A percentile compares a stretch with the other conserved stretches of the same genome.
Evolutionary conservation across 92 coral and sea anemone species (phyloP).

Genomic region (Porites divaricata): DNA sequence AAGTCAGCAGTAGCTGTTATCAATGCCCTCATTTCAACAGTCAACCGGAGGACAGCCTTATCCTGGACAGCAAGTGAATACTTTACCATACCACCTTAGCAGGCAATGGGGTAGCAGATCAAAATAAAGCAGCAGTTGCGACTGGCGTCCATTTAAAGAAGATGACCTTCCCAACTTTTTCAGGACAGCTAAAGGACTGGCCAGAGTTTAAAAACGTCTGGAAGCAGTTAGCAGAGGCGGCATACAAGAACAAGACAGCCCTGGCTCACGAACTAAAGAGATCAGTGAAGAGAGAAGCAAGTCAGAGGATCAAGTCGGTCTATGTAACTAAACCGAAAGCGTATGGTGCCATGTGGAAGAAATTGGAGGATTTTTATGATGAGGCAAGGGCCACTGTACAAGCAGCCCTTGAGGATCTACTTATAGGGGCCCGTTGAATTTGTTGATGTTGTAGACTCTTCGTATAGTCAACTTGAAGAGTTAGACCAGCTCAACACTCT

Average conservation of each 20-base stretch:
- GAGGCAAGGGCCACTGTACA: conserved; percentile 70
- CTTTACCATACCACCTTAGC: not conserved
- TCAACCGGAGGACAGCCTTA: conserved; percentile 15
- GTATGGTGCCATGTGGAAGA: conserved; percentile 69
- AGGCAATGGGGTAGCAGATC: not conserved
- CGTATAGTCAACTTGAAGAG: conserved; percentile 61
- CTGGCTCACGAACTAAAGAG: conserved; percentile 68
- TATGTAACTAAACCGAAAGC: conserved; percentile 76
- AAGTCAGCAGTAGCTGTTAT: too few species aligned
- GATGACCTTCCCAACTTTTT: conserved; percentile 61
- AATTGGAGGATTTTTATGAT: conserved; percentile 59
- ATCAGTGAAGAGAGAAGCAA: conserved; percentile 58
- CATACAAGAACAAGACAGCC: conserved; percentile 52
- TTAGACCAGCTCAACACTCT: conserved; percentile 46
- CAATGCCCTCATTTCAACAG: conserved; percentile 1
- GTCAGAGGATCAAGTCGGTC: conserved; percentile 59
- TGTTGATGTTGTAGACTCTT: conserved; percentile 65
- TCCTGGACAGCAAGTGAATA: conserved; percentile 9
- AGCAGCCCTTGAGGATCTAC: conserved; percentile 65
- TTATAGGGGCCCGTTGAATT: conserved; percentile 55
- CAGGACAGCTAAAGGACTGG: conserved; percentile 60
- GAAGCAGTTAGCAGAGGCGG: conserved; percentile 63
- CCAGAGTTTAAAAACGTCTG: conserved; percentile 60
- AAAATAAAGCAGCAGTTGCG: not conserved
- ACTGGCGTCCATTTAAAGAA: conserved; percentile 50